These are phyloP conservation scores for Pomacea canaliculata DNA, from an alignment of 2,888 invertebrate genomes.

Conservation along the genomic window DNA sequence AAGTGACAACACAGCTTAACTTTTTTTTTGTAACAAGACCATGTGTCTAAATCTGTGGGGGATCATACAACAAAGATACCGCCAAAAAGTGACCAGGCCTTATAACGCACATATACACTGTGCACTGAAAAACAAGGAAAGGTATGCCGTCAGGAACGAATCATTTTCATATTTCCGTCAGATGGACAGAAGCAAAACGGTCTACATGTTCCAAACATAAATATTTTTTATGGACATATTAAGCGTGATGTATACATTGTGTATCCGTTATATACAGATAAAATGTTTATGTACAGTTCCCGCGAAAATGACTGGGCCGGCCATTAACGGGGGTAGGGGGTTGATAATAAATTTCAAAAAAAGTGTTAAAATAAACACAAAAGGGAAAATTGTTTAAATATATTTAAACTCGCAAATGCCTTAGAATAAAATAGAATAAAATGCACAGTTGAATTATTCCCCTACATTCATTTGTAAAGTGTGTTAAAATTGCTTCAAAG, in stretches of 20 bases:
- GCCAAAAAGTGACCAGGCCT: not conserved
- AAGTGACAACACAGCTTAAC: conserved; percentile 12
- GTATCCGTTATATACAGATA: conserved; percentile 6
- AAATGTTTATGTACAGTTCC: not conserved
- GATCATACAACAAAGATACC: conserved; percentile 5
- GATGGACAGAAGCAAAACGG: not conserved
- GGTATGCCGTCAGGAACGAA: not conserved
- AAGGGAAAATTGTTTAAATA: too few species aligned
- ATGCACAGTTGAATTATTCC: too few species aligned
- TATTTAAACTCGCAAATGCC: too few species aligned
- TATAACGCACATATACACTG: not conserved
- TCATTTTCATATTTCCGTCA: not conserved
- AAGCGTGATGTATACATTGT: not conserved
- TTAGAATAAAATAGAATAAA: too few species aligned
- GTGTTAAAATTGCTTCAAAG: too few species aligned
- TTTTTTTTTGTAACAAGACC: conserved; percentile 7
- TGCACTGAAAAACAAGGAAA: not conserved
- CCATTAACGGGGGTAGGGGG: not conserved
- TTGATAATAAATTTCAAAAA: not conserved
- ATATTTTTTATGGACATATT: not conserved
- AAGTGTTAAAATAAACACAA: too few species aligned
- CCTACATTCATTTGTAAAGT: too few species aligned
- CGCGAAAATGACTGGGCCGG: not conserved
- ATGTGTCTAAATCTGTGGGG: not conserved
- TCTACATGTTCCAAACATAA: conserved; percentile 3